Evolutionary conservation across 2,888 invertebrate species (phyloP), one percentile per base, ranked within the genome.

Genomic region (Tortrix viridana): DNA sequence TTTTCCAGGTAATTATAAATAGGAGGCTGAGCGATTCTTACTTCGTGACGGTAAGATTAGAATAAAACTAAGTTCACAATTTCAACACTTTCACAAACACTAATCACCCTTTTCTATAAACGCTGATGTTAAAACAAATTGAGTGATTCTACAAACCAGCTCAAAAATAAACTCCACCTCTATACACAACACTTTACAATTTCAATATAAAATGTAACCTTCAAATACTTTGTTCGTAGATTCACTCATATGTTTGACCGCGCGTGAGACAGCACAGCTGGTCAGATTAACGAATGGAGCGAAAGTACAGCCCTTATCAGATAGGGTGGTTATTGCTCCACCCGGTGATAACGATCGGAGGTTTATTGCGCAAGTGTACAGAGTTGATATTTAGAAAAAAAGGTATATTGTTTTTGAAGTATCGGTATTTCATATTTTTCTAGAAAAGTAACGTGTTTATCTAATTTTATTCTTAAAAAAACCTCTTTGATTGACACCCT

Each of bases 321-420:
- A 85, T 86, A 86, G 71, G 71, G 66, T 65, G 71, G 74, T 81
- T 81, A 82, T 83, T 85, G 74, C 76, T 73, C 65, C 65, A 66
- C 72, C 16, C 16, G 5, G 12, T 48, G 52, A 62, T 62, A 62
- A 52, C 46, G 37, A n/a, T 37, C 56, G 52, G 44, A 20, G 6
- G 22, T 62, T 62, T 46, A 62, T 57, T 52, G 47, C 38, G 38
- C 19, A 38, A 44, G 6, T 26, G 44, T 12, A 32, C 41, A 19
- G 6, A 32, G 22, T 46, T 19, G 43, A 43, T 23, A 41, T 41
- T 46, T 20, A 14, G 20, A 26, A 26, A 26, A n/a, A n/a, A n/a
- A n/a, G n/a, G n/a, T n/a, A n/a, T n/a, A n/a, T n/a, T n/a, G n/a
- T n/a, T n/a, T n/a, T n/a, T n/a, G n/a, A n/a, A n/a, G n/a, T n/a